Base-by-base conservation (phyloP, 2,888 invertebrate species). In the Apeira syringaria region DNA sequence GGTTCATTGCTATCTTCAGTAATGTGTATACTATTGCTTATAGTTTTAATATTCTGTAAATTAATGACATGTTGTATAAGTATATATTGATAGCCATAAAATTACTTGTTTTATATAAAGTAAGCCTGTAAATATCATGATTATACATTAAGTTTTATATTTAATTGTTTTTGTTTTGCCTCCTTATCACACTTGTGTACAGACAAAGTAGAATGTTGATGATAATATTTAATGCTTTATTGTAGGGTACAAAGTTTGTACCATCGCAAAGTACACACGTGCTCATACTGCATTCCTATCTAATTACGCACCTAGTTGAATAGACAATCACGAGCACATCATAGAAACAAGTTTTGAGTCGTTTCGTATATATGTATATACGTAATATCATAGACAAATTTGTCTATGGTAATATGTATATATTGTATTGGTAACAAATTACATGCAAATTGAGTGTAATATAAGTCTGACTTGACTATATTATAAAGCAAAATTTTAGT, bases 111-210 rank as follows among this genome's bases (percentile, higher is more conserved):
- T 89, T 88, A 84, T 87, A 86, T 88, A 87, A 83, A 59, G 64
- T 88, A 89, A 84, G 85, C 80, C 78, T 89, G 89, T 89, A 89
- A 88, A 89, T 89, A 89, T 79, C 81, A 86, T 80, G 80, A 89
- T 87, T 89, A 88, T 83, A 89, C 84, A 87, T 86, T 89, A 89
- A 89, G 88, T 89, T 89, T 89, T 88, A 88, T 88, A 89, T 80
- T 79, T 65, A 57, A 80, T 80, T 77, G 87, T 81, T 81, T 86
- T 86, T 84, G 77, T 84, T 85, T 81, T 64, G 57, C 64, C 59
- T 74, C 72, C 67, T 47, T 48, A 34, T 55, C 31, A 12, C 17
- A 8, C 11, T 18, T 12, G 3, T 12, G 2, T 27, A 2, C 9
- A 20, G 20, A 15, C 24, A 33, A 25, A 13, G 9, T 10, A n/a